Conservation (phyloP, 1,140 invertebrate species). For the Arctopsyche grandis region DNA sequence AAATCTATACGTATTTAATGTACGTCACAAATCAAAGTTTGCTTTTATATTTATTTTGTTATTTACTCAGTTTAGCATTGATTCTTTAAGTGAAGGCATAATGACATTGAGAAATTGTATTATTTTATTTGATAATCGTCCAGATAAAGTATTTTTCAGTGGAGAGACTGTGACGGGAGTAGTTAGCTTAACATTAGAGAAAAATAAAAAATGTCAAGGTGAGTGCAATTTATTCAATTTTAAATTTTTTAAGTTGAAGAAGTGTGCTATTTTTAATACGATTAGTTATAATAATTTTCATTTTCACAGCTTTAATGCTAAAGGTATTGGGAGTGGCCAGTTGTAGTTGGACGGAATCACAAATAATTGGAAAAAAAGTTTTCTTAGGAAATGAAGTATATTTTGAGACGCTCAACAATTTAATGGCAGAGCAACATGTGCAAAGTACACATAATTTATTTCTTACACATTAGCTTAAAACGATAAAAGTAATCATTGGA, state of each 20-base stretch:
- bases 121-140: neutral
- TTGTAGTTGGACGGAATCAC: neutral
- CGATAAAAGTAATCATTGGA: neutral
- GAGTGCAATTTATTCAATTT: too few species aligned
- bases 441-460: too few species aligned
- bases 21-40: too few species aligned
- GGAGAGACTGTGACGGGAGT: neutral
- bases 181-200: neutral
- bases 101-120: neutral
- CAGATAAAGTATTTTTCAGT: neutral
- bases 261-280: too few species aligned
- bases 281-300: too few species aligned
- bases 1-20: too few species aligned
- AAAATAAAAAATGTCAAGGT: neutral
- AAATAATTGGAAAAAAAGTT: conserved; percentile 4
- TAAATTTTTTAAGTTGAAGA: too few species aligned
- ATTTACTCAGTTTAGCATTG: too few species aligned
- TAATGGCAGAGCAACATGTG: neutral
- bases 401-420: conserved; percentile 26
- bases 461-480: neutral
- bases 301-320: neutral
- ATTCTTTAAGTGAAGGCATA: too few species aligned
- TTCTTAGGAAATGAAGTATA: conserved; percentile 30
- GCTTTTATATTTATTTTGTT: too few species aligned
- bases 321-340: conserved; percentile 1